Evolutionary conservation across 2,797 vertebrate species (phyloP), one percentile per base, ranked within the genome.

Genomic region (Lepus oiostolus): DNA sequence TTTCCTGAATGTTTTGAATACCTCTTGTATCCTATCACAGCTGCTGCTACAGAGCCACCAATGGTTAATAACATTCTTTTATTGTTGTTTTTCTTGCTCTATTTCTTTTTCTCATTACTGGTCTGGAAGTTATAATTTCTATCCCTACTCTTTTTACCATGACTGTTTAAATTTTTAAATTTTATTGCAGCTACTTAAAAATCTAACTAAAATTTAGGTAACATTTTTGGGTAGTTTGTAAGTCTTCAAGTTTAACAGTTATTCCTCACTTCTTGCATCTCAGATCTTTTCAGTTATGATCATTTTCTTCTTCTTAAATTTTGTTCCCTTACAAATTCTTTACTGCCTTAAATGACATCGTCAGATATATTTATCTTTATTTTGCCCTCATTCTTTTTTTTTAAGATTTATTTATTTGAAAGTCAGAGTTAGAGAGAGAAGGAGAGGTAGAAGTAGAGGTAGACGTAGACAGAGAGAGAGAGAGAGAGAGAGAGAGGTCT

Each of bases 301-400:
- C 7, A 54, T 54, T 54, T 54, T 13, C 52, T 54, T 16, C 52
- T 16, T 35, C 35, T 35, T 35, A 35, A 35, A 35, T 35, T 68
- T 35, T 35, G 35, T 35, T 35, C 35, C 35, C 35, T 35, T 35
- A 35, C 35, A 35, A 35, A 35, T 35, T 50, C 47, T 88, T 30
- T 35, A 58, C 12, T 30, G 30, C 83, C 22, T 11, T 79, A 11
- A 58, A 4, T 90, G 35, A 30, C n/a, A 86, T 94, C 63, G 50
- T 87, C 63, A 76, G 54, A 77, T 63, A 16, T 5, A 67, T 54
- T 65, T 54, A 14, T 62, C 81, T 94, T 65, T 81, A 87, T 79
- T 88, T 91, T 88, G 42, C n/a, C 28, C 42, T 70, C 50, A 71
- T 88, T 88, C 58, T 88, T 95, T 13, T 54, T 54, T 54, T 54